A percentile compares a stretch with the other conserved stretches of the same genome.
Evolutionary conservation across 2,113 vertebrate genomes (phyloP).

Genomic region (Cnemophilus loriae): DNA sequence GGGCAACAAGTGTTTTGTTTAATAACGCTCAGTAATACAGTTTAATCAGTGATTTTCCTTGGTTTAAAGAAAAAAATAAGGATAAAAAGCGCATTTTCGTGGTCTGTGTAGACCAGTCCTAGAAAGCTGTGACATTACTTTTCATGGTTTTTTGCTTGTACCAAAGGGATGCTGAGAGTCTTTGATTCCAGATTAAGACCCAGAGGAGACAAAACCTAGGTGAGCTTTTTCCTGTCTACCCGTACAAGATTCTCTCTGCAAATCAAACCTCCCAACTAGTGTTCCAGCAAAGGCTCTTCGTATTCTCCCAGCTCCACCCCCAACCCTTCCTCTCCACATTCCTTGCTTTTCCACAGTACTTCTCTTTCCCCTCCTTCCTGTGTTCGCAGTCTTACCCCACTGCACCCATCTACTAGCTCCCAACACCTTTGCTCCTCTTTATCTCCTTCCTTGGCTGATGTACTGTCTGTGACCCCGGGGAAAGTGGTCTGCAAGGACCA

Average conservation of each 20-base stretch:
- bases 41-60: background rate
- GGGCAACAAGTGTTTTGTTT: background rate
- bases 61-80: background rate
- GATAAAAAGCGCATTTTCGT: fast-evolving
- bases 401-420: background rate
- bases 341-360: background rate
- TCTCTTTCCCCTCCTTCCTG: background rate
- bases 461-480: background rate
- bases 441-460: background rate
- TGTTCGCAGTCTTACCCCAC: background rate
- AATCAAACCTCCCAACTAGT: background rate
- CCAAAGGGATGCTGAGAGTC: background rate
- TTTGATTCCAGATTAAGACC: background rate
- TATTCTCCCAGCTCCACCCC: background rate
- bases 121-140: background rate
- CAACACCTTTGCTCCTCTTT: background rate
- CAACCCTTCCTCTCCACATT: background rate
- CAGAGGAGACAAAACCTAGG: background rate
- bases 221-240: background rate
- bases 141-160: background rate
- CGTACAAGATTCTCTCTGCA: background rate
- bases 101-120: background rate
- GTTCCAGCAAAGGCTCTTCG: background rate
- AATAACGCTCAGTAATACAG: background rate
- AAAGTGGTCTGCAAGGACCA: background rate